Base-by-base conservation (phyloP, 1,140 invertebrate genomes). In the Berghia stephanieae region DNA sequence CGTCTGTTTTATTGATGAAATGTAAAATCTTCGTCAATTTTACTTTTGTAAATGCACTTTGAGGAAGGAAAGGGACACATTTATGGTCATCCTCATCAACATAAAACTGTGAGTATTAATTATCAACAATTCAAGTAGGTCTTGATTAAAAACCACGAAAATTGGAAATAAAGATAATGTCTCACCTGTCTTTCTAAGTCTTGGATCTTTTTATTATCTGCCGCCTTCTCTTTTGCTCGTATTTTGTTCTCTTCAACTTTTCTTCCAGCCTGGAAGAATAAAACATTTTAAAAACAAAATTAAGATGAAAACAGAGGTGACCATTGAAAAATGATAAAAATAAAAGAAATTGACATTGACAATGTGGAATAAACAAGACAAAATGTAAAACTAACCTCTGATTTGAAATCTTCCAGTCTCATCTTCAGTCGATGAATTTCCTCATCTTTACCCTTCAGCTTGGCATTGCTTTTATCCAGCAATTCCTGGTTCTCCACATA, bases 401-500 rank as follows among this genome's bases (percentile, higher is more conserved):
- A 82, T 69, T 86, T 81, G 4, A 88, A 73, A 8, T 86, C 82
- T n/a, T 89, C 83, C 36, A 89, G 77, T 38, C 83, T 80, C 34
- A 81, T 70, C 77, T 88, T 88, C 16, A 87, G 82, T 75, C 81
- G 80, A 31, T 81, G 71, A 49, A 89, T 87, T 71, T 86, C 84
- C 18, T 85, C 83, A 21, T 88, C 86, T 74, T 85, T 84, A 0
- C 78, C 43, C 70, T 81, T 84, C 6, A 89, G 44, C 21, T 75
- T 81, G 24, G 66, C 77, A 46, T 80, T 76, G 71, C 86, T 84
- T 78, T 84, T 82, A 75, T 89, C 88, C 18, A 88, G 73, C 27
- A 89, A 68, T 44, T 88, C 83, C 79, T 88, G 87, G 78, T 88
- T 89, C 76, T 88, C 87, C 10, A 84, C 83, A 80, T 88, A 88